Evolutionary conservation across 2,888 invertebrate species (phyloP), one percentile per base, ranked within the genome.

Genomic region (Tetramorium bicarinatum): DNA sequence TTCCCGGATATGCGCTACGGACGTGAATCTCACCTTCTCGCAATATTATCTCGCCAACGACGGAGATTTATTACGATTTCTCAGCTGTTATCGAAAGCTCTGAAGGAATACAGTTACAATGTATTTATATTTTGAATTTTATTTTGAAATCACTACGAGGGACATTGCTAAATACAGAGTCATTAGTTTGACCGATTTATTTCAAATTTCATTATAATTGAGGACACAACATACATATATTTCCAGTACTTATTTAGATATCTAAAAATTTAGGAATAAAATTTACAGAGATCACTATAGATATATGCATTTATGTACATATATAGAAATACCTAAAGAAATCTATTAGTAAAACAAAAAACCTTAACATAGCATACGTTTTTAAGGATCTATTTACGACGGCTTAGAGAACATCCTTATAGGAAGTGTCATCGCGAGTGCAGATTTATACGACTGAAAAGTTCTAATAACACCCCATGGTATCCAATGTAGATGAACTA

Each of bases 1-100:
- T 85, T 89, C 88, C 69, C 82, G 81, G 89, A 89, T 85, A 88
- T 86, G 85, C 79, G 79, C 61, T 79, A 83, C 81, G 83, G 56
- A 76, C 66, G 66, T 75, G 47, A 76, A 79, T 85, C 69, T 69
- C 79, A 47, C 56, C 66, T 47, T 61, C 69, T 56, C 54, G 86
- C 61, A 83, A 86, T 86, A 86, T 86, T 80, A 86, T 86, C 86
- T 86, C 64, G 47, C 52, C 80, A 29, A 34, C 75, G 72, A 72
- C 71, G 54, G 61, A 79, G 85, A 86, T 86, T 86, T 83, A 86
- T 85, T 67, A 61, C 52, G 74, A 86, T 79, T 77, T 76, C 61
- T 82, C 44, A 47, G 34, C 13, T 29, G 59, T 67, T 77, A 69
- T 25, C 9, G n/a, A 54, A 44, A 41, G 25, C 41, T 67, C 41